Evolutionary conservation across 2,888 invertebrate genomes (phyloP), one percentile per base, ranked within the genome.

Genomic region (Colostygia pectinataria): DNA sequence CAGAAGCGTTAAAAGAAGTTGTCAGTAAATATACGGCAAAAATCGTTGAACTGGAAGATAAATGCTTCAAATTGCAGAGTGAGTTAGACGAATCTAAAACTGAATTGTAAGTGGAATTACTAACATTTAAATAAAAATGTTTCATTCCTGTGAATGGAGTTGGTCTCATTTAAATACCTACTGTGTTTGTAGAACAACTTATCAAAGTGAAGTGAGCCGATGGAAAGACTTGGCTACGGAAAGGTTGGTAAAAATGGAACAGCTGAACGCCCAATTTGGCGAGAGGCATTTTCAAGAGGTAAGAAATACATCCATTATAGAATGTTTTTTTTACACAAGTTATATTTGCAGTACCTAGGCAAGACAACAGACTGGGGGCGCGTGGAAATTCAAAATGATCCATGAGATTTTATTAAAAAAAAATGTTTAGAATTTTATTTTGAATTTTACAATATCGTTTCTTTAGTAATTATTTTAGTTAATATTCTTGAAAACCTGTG

Each of bases 221-320:
- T 95, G 95, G 95, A 93, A 93, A 68, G 84, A 86, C 33, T 83
- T 94, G 57, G 94, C 95, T 3, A 89, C 92, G 43, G 94, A 94
- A 71, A 89, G 94, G 65, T 77, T 94, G 4, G 81, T 89, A 15
- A 92, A 93, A 69, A 93, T 94, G 89, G 94, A 94, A 67, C 89
- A 90, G 33, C 77, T 92, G 34, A 88, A 91, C 63, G 80, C 85
- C 37, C 91, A 93, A 67, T 71, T 93, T 37, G 92, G 93, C 63
- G 91, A 92, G 53, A 91, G 93, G 42, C 93, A 94, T 70, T 89
- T 88, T 60, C 88, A 90, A 54, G 94, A 94, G 77, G 89, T 88
- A 53, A 43, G 9, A 10, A n/a, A n/a, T 4, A 14, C 4, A 1
- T 31, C 20, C 2, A 20, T n/a, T n/a, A n/a, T n/a, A n/a, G n/a